phyloP scores from a whole-genome alignment of 2,113 vertebrate genomes.

The Muscicapa adusta region DNA sequence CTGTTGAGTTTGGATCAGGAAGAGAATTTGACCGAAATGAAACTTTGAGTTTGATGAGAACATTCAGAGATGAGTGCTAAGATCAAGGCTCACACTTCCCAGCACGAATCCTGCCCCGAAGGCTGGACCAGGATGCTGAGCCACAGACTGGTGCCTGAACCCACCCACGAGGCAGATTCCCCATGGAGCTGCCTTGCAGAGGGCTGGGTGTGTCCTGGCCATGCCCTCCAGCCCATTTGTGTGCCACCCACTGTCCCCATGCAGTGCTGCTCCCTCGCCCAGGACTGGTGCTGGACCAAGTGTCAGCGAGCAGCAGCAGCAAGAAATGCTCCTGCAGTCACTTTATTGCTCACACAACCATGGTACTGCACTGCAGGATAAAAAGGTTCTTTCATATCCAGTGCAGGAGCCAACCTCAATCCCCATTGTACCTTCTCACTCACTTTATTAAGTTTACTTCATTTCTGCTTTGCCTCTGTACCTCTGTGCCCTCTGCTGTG shows the following conservation, averaged over 20 bases:
- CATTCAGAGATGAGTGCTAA: not conserved
- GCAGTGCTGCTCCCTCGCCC: not conserved
- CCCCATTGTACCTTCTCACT: constrained; percentile 39
- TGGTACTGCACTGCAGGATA: constrained; percentile 29
- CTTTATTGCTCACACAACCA: constrained; percentile 26
- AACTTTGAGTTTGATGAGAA: not conserved
- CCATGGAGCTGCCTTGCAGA: not conserved
- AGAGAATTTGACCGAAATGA: not conserved
- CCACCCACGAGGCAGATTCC: not conserved
- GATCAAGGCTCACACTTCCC: not conserved
- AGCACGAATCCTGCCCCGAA: fast-evolving
- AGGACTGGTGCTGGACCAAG: not conserved
- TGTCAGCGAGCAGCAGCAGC: not conserved
- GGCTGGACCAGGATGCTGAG: not conserved
- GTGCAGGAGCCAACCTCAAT: constrained; percentile 36
- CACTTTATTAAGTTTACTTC: constrained; percentile 69
- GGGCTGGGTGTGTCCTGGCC: not conserved
- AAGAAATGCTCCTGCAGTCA: not conserved
- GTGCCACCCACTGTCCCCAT: not conserved
- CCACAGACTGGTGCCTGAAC: not conserved
- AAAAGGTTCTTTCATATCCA: constrained; percentile 48
- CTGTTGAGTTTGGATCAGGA: not conserved
- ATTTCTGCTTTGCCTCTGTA: constrained; percentile 60
- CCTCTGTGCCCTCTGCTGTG: constrained; percentile 66
- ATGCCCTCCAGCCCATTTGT: not conserved